These are phyloP conservation scores for Ephydatia muelleri DNA, from an alignment of 37 sponge, comb jelly and placozoan genomes.

Conservation along the genomic window DNA sequence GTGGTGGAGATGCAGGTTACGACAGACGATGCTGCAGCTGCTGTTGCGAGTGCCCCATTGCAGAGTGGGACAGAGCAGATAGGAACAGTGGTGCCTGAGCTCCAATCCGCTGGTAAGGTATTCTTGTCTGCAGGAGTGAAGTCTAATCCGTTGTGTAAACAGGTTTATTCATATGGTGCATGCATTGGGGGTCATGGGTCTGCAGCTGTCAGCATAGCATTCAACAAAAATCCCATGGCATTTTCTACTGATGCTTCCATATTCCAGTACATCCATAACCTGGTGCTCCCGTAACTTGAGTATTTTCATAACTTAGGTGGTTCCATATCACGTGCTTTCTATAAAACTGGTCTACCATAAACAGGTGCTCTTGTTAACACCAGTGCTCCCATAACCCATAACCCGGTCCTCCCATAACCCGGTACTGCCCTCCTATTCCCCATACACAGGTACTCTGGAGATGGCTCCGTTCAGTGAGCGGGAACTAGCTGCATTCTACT, in stretches of 20 bases:
- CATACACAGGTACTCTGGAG: background rate
- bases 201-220: background rate
- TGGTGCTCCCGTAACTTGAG: no score
- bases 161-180: no score
- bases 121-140: no score
- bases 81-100: background rate
- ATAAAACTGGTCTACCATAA: no score
- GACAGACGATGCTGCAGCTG: background rate
- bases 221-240: background rate
- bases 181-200: background rate
- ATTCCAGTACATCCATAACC: no score
- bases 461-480: constrained; percentile 75
- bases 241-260: no score
- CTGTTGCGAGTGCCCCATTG: background rate
- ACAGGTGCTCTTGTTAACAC: no score
- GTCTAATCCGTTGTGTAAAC: no score
- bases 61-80: background rate
- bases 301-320: no score
- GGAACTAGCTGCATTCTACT: constrained; percentile 75
- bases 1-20: no score
- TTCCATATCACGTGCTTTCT: no score
- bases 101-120: background rate
- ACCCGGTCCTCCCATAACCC: constrained; percentile 9
- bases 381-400: constrained; percentile 7
- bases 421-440: constrained; percentile 7